Base-by-base conservation (phyloP, 2,888 invertebrate species). In the Heliconius erato region DNA sequence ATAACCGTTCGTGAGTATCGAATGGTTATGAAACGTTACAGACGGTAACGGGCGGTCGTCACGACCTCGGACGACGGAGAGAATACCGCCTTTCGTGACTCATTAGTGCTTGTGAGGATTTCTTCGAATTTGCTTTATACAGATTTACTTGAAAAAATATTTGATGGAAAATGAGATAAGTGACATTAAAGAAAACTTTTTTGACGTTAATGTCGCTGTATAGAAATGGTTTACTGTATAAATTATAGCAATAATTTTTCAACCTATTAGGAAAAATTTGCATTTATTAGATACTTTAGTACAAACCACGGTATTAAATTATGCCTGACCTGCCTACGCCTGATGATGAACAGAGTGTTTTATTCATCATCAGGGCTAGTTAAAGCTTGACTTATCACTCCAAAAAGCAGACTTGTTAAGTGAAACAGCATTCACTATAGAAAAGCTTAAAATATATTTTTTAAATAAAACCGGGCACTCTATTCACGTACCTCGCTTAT, bases 21-120 rank as follows among this genome's bases (percentile, higher is more conserved):
- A 72, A 76, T 40, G 26, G 67, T 78, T 69, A 79, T 69, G 63
- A 81, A 79, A 79, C 63, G 11, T 68, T 79, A 74, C 78, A 28
- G 67, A 54, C 23, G 6, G 32, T 32, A 83, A 78, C 78, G 35
- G 67, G 65, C 11, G 9, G 28, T 32, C 59, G 32, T 32, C 59
- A 76, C 76, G 59, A 76, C n/a, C 44, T 26, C 71, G 26, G 26
- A 26, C 40, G 44, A 44, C 28, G 26, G 26, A 16, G 44, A 14
- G 44, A 44, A 44, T 72, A 26, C 44, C 44, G 26, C n/a, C 26
- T 44, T 16, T 26, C 23, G 19, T 35, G 19, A 9, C 9, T 69
- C 23, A 69, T 35, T 69, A 12, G 12, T n/a, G 26, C 7, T 72
- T 49, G 19, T 74, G 16, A 26, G 26, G 65, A 26, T 2, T n/a